Evolutionary conservation across 2,113 vertebrate species (phyloP).

Genomic region (Pseudorasbora parva): DNA sequence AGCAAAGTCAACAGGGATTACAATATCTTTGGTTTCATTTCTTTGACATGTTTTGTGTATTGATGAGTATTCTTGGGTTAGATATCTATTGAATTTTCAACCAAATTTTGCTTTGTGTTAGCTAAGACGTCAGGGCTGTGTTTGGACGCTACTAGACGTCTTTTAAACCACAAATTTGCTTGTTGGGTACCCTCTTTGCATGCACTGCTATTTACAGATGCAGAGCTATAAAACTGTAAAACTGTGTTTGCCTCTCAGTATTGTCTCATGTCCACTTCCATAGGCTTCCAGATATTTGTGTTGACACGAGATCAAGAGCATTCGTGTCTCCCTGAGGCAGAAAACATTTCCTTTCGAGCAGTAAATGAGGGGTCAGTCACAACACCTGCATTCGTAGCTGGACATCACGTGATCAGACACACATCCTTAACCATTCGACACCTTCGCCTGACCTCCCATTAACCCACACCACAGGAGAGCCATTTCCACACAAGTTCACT

Average conservation of each 20-base stretch:
- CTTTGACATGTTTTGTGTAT: no score
- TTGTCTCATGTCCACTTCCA: background rate
- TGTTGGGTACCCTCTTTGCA: background rate
- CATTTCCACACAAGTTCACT: conserved; percentile 58
- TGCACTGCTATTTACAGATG: background rate
- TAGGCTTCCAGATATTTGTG: conserved; percentile 52
- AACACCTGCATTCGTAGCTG: conserved; percentile 75
- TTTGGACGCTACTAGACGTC: no score
- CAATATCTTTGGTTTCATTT: no score
- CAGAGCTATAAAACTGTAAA: background rate
- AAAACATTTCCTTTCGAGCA: conserved; percentile 65
- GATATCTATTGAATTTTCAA: no score
- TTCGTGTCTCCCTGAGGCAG: conserved; percentile 58
- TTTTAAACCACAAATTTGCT: no score
- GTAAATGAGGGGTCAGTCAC: conserved; percentile 75
- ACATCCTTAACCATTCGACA: conserved; percentile 53
- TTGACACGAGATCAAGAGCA: conserved; percentile 72
- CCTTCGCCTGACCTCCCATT: conserved; percentile 53
- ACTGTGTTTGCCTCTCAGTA: background rate
- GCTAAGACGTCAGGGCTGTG: no score
- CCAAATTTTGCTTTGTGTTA: no score
- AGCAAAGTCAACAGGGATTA: no score
- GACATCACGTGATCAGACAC: conserved; percentile 62
- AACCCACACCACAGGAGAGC: conserved; percentile 56
- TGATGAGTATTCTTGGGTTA: no score